Conservation (phyloP, 2,888 invertebrate genomes). For the Nemotelus nigrinus region DNA sequence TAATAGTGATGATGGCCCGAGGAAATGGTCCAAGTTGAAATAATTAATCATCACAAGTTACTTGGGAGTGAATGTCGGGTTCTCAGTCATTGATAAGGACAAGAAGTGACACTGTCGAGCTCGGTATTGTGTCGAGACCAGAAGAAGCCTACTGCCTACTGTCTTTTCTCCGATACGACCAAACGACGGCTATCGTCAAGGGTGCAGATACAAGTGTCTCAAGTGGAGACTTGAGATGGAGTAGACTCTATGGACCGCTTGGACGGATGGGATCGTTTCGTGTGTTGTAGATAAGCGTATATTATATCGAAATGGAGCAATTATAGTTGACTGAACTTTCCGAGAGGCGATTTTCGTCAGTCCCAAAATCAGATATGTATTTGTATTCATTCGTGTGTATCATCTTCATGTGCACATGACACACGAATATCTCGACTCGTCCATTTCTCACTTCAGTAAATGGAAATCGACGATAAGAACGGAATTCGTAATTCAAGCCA, state of each 20-base stretch:
- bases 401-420: background rate
- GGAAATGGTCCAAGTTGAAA: slow-evolving; percentile 39
- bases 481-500: background rate
- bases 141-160: background rate
- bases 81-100: slow-evolving; percentile 46
- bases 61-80: slow-evolving; percentile 47
- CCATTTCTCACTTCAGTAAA: slow-evolving; percentile 10
- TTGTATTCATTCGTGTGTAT: background rate
- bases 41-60: slow-evolving; percentile 49
- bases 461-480: slow-evolving; percentile 9
- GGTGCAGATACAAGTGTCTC: slow-evolving; percentile 23
- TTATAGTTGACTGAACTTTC: slow-evolving; percentile 16
- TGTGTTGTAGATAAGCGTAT: background rate
- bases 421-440: slow-evolving; percentile 5
- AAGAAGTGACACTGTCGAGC: slow-evolving; percentile 39
- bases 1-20: slow-evolving; percentile 31
- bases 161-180: too few species aligned
- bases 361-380: background rate
- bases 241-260: background rate
- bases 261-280: background rate
- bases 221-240: slow-evolving; percentile 20
- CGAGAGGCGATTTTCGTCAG: background rate
- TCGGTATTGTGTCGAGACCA: slow-evolving; percentile 26
- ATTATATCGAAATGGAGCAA: slow-evolving; percentile 12
- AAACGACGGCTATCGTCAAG: background rate